Evolutionary conservation across 30 jellyfish, hydroid and myxozoan genomes (phyloP), one percentile per base, ranked within the genome.

Genomic region (Calvadosia cruxmelitensis): DNA sequence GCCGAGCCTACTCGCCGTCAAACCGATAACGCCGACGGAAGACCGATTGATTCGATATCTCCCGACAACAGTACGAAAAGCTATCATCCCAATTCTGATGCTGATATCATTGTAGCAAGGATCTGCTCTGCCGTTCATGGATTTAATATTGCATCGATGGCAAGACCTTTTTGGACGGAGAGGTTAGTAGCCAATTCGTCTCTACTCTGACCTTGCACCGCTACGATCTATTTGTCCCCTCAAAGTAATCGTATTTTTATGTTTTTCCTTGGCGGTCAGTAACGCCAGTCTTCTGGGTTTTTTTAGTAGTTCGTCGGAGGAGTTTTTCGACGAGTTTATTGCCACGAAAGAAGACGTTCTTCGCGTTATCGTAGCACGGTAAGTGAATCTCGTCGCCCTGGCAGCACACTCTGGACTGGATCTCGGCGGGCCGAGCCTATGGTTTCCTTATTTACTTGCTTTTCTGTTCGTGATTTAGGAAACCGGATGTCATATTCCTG

Each of bases 81-180:
- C 3, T 42, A 57, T 31, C 66, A 42, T 33, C 50, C 49, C 12
- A 78, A 50, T 2, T 7, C 65, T 27, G 72, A 74, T 72, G 79
- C 80, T 36, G 92, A 80, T 36, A 70, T 66, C 13, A 49, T 82
- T 29, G 94, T 93, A 23, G 94, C 79, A 52, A 83, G 96, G 3
- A 27, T 86, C 32, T 86, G 96, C 76, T 93, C 96, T 15, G 79
- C 71, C 16, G 74, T 86, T 34, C 94, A 86, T 70, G 96, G 96
- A n/a, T 86, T 48, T 66, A 72, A 79, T 57, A 50, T 86, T 50
- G 63, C 76, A 23, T 81, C 93, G 62, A 57, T 26, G 28, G 33
- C 77, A 3, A 57, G 70, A 7, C 85, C 90, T 27, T 91, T 33
- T 31, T 86, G 96, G 96, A 42, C 15, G 10, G 57, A 42, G 57